A percentile compares a stretch with the other conserved stretches of the same genome.
Evolutionary conservation across 2,797 vertebrate species (phyloP).

Genomic region (Cirrhinus molitorella): DNA sequence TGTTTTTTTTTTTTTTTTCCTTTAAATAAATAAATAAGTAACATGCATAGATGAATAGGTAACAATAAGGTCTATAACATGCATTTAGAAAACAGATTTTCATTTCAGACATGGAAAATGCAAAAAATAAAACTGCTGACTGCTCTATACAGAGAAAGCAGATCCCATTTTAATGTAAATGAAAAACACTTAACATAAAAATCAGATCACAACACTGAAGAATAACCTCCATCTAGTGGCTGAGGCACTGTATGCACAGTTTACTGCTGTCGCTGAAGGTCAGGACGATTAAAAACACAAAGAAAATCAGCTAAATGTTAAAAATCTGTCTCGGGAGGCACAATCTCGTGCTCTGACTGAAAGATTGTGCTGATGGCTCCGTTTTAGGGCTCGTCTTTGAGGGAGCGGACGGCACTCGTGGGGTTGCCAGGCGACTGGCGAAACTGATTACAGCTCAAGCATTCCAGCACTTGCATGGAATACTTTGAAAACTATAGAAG

Average conservation of each 20-base stretch:
- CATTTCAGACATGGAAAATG: not conserved
- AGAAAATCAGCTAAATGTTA: slow-evolving; percentile 9
- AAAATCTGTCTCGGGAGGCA: slow-evolving; percentile 12
- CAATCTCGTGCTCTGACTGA: not conserved
- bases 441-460: slow-evolving; percentile 25
- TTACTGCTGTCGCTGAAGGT: not conserved
- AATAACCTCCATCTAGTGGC: slow-evolving; percentile 53
- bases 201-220: not conserved
- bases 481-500: not conserved
- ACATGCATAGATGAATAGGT: not conserved
- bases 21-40: not conserved
- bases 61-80: not conserved
- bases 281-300: slow-evolving; percentile 5
- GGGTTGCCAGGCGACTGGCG: slow-evolving; percentile 53
- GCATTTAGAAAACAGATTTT: not conserved
- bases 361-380: slow-evolving; percentile 20
- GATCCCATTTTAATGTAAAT: not conserved
- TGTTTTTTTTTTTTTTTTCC: too few relatives aligned
- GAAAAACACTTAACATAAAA: slow-evolving; percentile 1
- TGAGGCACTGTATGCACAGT: slow-evolving; percentile 11
- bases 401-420: not conserved
- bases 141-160: not conserved
- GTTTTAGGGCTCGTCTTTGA: slow-evolving; percentile 37
- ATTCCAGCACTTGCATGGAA: not conserved
- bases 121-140: slow-evolving; percentile 23